Percentiles rank a stretch among this genome's conserved stretches.
Conservation (phyloP, 2,797 vertebrate species). For the Argentina silus region DNA sequence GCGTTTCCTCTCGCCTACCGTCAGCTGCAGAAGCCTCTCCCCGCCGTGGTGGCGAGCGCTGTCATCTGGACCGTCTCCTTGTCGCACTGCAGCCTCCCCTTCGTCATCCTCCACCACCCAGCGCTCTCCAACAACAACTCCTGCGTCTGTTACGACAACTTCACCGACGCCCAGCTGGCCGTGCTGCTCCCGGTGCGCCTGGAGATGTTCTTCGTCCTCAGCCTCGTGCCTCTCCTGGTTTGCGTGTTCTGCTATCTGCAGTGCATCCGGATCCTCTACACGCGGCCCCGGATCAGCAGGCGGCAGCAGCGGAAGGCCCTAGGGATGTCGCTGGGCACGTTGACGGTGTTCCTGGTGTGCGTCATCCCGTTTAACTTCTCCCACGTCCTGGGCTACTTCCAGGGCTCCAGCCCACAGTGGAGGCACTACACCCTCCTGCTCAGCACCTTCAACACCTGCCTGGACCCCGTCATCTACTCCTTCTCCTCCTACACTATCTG, state of each 20-base stretch:
- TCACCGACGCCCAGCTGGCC: constrained; percentile 54
- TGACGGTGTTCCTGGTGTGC: constrained; percentile 79
- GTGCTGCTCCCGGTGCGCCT: constrained; percentile 74
- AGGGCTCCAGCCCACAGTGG: constrained; percentile 66
- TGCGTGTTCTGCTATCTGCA: constrained; percentile 77
- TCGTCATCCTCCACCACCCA: constrained; percentile 48
- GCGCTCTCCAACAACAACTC: constrained; percentile 18
- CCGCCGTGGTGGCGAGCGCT: constrained; percentile 32
- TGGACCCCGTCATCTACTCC: constrained; percentile 82
- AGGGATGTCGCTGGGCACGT: constrained; percentile 79
- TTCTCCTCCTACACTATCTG: constrained; percentile 66
- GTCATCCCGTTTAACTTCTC: constrained; percentile 81
- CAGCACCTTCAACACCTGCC: constrained; percentile 81
- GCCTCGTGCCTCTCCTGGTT: constrained; percentile 73
- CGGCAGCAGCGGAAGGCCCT: constrained; percentile 78
- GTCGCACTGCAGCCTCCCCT: constrained; percentile 56
- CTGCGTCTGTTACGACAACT: constrained; percentile 72
- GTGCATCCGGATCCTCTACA: constrained; percentile 77
- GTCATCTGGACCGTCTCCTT: constrained; percentile 61
- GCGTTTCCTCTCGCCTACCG: constrained; percentile 78
- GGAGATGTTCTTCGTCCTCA: constrained; percentile 78
- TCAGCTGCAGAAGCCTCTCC: constrained; percentile 50
- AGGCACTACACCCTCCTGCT: constrained; percentile 75
- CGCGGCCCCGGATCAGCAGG: constrained; percentile 64
- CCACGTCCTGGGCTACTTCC: constrained; percentile 75